phyloP scores from a whole-genome alignment of 2,888 invertebrate species.

The Drosophila merina region DNA sequence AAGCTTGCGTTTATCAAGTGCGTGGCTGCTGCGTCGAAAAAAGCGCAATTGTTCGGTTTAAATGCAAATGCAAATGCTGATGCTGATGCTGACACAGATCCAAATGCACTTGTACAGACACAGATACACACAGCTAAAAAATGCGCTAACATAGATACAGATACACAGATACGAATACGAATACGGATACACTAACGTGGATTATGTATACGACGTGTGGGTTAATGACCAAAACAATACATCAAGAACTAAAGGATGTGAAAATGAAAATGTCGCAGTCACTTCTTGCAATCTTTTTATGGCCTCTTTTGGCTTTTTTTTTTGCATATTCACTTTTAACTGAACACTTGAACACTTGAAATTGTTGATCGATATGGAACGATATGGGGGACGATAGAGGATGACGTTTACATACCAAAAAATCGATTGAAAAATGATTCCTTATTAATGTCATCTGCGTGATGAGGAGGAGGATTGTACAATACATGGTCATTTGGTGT shows the following conservation, averaged over 20 bases:
- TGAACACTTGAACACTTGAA: slow-evolving; percentile 72
- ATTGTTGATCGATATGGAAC: slow-evolving; percentile 28
- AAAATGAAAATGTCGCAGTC: slow-evolving; percentile 18
- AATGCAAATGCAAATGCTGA: slow-evolving; percentile 19
- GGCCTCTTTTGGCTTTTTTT: background rate
- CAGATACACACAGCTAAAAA: slow-evolving; percentile 43
- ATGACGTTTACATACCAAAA: slow-evolving; percentile 69
- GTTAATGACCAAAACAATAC: slow-evolving; percentile 33
- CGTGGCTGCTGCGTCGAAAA: slow-evolving; percentile 67
- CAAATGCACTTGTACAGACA: slow-evolving; percentile 12
- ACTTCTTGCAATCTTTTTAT: slow-evolving; percentile 3
- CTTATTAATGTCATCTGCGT: slow-evolving; percentile 74
- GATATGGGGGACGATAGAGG: slow-evolving; percentile 3
- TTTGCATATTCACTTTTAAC: slow-evolving; percentile 56
- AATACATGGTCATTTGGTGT: slow-evolving; percentile 5
- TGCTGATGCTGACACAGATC: slow-evolving; percentile 10
- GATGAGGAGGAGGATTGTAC: slow-evolving; percentile 52
- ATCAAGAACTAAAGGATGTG: slow-evolving; percentile 20
- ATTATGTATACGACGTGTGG: slow-evolving; percentile 38
- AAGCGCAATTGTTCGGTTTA: slow-evolving; percentile 63
- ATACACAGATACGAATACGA: slow-evolving; percentile 19
- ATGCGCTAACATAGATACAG: slow-evolving; percentile 18
- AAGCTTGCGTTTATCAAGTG: slow-evolving; percentile 42
- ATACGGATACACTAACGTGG: slow-evolving; percentile 14
- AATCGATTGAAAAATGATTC: slow-evolving; percentile 75